phyloP scores from a whole-genome alignment of 2,113 vertebrate genomes.

The Python bivittatus region DNA sequence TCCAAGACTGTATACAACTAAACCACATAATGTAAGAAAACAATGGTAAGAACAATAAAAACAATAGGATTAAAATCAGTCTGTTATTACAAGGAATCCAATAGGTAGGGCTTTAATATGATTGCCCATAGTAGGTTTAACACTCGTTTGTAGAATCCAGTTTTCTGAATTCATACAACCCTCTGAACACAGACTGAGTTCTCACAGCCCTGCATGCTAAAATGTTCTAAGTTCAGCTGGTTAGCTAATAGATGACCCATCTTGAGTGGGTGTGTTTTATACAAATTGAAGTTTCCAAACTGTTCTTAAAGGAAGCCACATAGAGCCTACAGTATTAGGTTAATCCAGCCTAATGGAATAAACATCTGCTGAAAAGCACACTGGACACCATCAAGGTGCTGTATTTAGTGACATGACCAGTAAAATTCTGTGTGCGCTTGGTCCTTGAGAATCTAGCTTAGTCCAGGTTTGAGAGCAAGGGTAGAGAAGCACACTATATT shows the following conservation, averaged over 20 bases:
- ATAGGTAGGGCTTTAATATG: background rate
- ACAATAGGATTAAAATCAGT: background rate
- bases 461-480: no score
- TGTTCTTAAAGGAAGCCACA: no score
- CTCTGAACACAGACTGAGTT: background rate
- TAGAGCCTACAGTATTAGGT: no score
- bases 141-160: background rate
- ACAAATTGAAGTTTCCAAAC: no score
- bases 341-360: no score
- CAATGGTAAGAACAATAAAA: background rate
- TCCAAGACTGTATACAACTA: background rate
- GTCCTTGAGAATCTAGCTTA: no score
- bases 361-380: no score
- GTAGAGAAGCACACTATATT: background rate
- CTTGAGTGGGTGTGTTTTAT: no score
- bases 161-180: background rate
- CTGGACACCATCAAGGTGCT: background rate
- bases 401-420: background rate
- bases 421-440: no score
- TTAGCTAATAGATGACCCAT: no score
- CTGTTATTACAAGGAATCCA: background rate
- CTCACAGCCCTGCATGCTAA: background rate
- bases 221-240: background rate
- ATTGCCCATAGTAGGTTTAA: background rate
- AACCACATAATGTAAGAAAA: background rate